Evolutionary conservation across 2,888 invertebrate genomes (phyloP), one percentile per base, ranked within the genome.

Genomic region (Resseliella maxima): DNA sequence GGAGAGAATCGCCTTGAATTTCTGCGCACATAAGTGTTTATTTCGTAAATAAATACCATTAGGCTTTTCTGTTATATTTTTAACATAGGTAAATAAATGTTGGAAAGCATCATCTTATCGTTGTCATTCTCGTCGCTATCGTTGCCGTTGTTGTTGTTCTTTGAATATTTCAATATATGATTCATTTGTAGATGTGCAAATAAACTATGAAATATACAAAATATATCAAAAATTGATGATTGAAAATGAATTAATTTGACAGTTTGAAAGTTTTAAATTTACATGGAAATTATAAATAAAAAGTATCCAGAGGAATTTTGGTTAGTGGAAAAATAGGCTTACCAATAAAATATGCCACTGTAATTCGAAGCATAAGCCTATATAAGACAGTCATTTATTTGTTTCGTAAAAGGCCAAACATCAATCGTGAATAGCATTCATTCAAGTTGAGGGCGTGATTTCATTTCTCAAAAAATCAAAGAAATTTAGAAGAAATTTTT

Each of bases 41-140:
- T 38, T 83, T 38, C 38, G 83, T 83, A 83, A 83, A 83, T 83
- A 83, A 83, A 83, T 83, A 38, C 83, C 83, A 83, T 83, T 83
- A 83, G 83, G 38, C 31, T 72, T 72, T 72, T 72, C 72, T 72
- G 72, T 72, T 72, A 72, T 72, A 72, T 72, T 72, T 72, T 72
- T 72, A 12, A 72, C 31, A 35, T 72, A 72, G 72, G 72, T 72
- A 72, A 72, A 72, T 72, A 72, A 59, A 50, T 50, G 46, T 18
- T 50, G 24, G 5, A 59, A 59, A 24, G 59, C 59, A 24, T 59
- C 27, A 24, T 59, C 12, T n/a, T n/a, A 18, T 50, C 18, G 46
- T 50, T 18, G 46, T 50, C 46, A 18, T 50, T 18, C 2, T 50
- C 18, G 46, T 50, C 46, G 46, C 18, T 50, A 2, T 50, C 15